Evolutionary conservation across 2,888 invertebrate genomes (phyloP), one percentile per base, ranked within the genome.

Genomic region (Standfussiana lucernea): DNA sequence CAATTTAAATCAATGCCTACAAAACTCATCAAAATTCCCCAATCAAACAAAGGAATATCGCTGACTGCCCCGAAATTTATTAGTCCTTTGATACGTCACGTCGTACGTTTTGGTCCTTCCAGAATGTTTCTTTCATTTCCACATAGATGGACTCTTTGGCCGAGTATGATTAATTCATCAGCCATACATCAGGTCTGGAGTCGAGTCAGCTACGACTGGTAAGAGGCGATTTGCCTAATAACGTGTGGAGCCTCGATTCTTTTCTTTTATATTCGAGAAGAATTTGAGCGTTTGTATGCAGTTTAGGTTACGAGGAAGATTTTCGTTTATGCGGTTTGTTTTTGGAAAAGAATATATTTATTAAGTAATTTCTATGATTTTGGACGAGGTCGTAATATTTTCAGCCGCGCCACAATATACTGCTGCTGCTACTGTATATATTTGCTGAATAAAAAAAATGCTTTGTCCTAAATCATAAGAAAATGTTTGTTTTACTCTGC

Each of bases 121-220:
- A 77, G 81, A 80, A 75, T 77, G 69, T 76, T 70, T 65, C 77
- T 79, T 80, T 86, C 87, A 88, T 89, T 89, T 83, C 76, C 89
- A 89, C 84, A 77, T 75, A 84, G 72, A 89, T 89, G 75, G 74
- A 21, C 67, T 50, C 56, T 80, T 45, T 77, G 76, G 75, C 59
- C 83, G 67, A 80, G 88, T 87, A 89, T 89, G 86, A 86, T 85
- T 89, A 88, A 87, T 89, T 87, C 88, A 89, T 88, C 79, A 83
- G 73, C 78, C 64, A 83, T 85, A 84, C 77, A 72, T 86, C 79
- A 72, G 77, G 70, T 77, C 65, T 73, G 75, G 32, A 66, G 88
- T 66, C 73, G 71, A 88, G 87, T 87, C 88, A 87, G 87, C 83
- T 61, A 56, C 59, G 66, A 64, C 72, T 67, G n/a, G 62, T 62